A percentile compares a stretch with the other conserved stretches of the same genome.
phyloP scores from a whole-genome alignment of 2,888 invertebrate genomes.

The Tachina grossa region DNA sequence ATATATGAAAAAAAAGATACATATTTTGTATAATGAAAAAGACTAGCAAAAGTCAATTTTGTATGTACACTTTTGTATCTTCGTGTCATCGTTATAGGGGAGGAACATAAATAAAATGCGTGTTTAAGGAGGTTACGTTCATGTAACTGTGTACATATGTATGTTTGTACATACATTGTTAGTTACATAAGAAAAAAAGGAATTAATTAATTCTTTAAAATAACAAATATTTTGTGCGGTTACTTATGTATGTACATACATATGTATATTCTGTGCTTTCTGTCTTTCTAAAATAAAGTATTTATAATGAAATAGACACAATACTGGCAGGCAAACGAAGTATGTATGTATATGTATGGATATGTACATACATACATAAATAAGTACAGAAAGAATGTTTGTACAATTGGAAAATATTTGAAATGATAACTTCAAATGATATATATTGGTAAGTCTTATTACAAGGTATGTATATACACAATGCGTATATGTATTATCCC shows the following conservation, averaged over 20 bases:
- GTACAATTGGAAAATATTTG: slow-evolving; percentile 1
- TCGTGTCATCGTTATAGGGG: slow-evolving; percentile 44
- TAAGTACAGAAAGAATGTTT: background rate
- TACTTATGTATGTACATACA: background rate
- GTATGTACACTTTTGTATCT: slow-evolving; percentile 62
- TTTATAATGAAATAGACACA: slow-evolving; percentile 8
- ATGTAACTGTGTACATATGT: too few species aligned
- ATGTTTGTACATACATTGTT: too few species aligned
- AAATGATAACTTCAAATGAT: slow-evolving; percentile 71
- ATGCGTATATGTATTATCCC: background rate
- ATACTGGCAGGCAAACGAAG: background rate
- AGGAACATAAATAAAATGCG: slow-evolving; percentile 43
- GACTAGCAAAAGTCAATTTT: slow-evolving; percentile 40
- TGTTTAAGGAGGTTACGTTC: background rate
- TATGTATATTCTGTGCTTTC: background rate
- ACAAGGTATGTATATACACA: background rate
- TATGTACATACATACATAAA: background rate
- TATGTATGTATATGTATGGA: background rate
- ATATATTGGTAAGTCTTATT: slow-evolving; percentile 69
- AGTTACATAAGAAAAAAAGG: too few species aligned
- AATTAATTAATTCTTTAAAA: background rate
- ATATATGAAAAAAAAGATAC: background rate
- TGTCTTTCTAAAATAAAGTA: background rate
- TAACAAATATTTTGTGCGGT: background rate
- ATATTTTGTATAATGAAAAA: slow-evolving; percentile 1